Conservation (phyloP, 2,113 vertebrate genomes). For the Proteles cristata region DNA sequence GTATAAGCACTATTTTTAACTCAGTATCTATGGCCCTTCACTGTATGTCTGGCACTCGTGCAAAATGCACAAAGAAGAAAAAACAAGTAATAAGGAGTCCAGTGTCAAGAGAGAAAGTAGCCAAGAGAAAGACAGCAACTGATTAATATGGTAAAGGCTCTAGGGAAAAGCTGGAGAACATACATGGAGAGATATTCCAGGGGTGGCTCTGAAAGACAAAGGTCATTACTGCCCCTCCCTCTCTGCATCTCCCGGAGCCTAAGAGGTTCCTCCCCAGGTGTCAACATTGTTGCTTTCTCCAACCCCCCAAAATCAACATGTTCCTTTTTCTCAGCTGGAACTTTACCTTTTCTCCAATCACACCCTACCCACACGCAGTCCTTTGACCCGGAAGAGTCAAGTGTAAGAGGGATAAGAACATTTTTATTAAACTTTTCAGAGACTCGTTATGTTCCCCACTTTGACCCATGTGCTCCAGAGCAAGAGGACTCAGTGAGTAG, state of each 20-base stretch:
- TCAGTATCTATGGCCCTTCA: not conserved
- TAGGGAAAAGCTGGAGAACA: not conserved
- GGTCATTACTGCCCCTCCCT: not conserved
- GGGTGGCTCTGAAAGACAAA: not conserved
- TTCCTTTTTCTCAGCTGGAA: not conserved
- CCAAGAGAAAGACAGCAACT: not conserved
- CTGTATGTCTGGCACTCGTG: not conserved
- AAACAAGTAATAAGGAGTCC: not conserved
- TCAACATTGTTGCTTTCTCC: not conserved
- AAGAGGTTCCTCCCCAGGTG: not conserved
- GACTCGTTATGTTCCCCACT: not conserved
- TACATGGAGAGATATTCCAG: not conserved
- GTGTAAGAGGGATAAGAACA: not conserved
- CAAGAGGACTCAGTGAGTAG: not conserved
- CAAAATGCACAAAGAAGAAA: not conserved
- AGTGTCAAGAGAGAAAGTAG: not conserved
- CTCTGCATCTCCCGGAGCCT: not conserved
- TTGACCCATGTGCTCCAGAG: not conserved
- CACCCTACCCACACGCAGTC: not conserved
- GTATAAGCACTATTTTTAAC: not conserved
- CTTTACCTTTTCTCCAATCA: not conserved
- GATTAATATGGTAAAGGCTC: not conserved
- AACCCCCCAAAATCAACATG: not conserved
- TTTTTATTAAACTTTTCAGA: not conserved
- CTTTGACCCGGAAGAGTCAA: not conserved